A percentile compares a stretch with the other conserved stretches of the same genome.
Conservation (phyloP, 2,113 vertebrate genomes). For the Bubo scandiacus region DNA sequence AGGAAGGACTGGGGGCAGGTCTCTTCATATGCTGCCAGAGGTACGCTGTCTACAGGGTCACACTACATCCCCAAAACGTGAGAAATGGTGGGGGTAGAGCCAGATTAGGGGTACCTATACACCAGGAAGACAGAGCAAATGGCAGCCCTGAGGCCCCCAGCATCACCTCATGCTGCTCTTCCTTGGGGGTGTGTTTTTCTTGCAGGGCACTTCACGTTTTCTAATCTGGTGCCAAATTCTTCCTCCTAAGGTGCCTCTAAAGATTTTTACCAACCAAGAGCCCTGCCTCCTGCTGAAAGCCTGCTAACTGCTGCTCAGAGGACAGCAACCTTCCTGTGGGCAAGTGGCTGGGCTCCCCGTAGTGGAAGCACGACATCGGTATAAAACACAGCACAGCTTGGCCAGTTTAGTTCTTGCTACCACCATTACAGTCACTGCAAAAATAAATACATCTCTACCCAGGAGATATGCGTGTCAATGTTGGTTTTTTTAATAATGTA, state of each 20-base stretch:
- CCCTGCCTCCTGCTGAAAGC: neutral
- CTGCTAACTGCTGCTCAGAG: neutral
- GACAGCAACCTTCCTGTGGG: neutral
- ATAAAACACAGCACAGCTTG: neutral
- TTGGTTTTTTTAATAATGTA: neutral
- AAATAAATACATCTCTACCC: neutral
- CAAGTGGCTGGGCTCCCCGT: accelerated
- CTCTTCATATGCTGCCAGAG: neutral
- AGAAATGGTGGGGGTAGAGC: neutral
- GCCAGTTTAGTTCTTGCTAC: neutral
- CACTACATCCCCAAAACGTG: neutral
- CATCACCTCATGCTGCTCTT: neutral
- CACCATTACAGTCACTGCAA: neutral
- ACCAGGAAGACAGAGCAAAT: neutral
- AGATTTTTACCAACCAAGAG: neutral
- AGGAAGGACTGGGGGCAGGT: neutral
- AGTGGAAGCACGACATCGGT: neutral
- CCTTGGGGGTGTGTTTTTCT: neutral
- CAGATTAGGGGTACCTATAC: neutral
- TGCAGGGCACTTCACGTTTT: neutral
- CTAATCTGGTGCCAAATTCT: neutral
- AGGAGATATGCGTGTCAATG: neutral
- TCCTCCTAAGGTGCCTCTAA: neutral
- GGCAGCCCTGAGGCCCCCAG: neutral
- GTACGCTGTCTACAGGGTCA: neutral